Conservation (phyloP, 1,140 invertebrate genomes). For the Trachymyrmex septentrionalis region DNA sequence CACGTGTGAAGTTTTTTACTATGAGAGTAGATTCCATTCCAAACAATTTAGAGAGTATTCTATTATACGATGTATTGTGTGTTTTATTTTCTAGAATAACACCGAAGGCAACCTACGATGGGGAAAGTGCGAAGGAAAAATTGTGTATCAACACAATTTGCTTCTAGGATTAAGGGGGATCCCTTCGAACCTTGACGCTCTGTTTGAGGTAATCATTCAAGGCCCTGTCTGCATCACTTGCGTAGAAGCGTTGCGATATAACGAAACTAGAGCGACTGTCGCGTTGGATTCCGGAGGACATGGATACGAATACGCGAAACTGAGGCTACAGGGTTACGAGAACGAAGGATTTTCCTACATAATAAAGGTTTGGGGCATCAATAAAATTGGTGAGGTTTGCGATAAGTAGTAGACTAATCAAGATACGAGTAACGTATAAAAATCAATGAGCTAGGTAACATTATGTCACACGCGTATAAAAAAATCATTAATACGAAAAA, state of each 20-base stretch:
- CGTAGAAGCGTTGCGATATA: conserved; percentile 61
- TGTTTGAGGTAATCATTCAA: conserved; percentile 65
- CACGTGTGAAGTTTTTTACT: too few relatives aligned
- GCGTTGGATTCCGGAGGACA: conserved; percentile 59
- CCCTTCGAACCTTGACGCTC: conserved; percentile 28
- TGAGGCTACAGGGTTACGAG: conserved; percentile 55
- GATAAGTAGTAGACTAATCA: conserved; percentile 3
- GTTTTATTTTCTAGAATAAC: conserved; percentile 6
- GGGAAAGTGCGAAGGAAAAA: conserved; percentile 55
- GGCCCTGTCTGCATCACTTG: conserved; percentile 71
- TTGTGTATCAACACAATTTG: conserved; percentile 78
- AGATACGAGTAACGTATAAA: not conserved
- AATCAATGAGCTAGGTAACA: not conserved
- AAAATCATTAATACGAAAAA: conserved; percentile 51
- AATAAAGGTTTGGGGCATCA: conserved; percentile 72
- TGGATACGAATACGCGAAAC: conserved; percentile 47
- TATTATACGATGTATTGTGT: not conserved
- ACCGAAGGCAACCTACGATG: not conserved
- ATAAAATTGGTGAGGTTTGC: conserved; percentile 35
- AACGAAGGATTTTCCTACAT: conserved; percentile 68
- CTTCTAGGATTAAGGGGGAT: conserved; percentile 61
- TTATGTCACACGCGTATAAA: not conserved
- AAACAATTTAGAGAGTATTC: not conserved
- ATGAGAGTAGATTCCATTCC: too few relatives aligned
- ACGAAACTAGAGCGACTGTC: conserved; percentile 45